Conservation (phyloP, 1,140 invertebrate species). For the Hestina assimilis region DNA sequence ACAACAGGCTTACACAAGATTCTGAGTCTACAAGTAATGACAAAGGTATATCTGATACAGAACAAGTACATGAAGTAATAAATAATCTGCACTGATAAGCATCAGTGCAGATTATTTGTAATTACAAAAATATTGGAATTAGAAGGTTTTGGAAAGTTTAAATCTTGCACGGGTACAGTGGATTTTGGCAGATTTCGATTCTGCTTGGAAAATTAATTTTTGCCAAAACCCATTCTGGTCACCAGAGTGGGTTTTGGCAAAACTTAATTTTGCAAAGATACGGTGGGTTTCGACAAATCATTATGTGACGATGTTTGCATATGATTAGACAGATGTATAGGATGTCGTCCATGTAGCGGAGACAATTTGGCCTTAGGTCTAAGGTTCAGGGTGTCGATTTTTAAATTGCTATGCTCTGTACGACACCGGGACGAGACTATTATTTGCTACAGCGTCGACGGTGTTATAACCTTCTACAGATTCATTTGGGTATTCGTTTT, state of each 20-base stretch:
- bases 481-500: not conserved
- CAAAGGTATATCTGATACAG: constrained; percentile 21
- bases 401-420: not conserved
- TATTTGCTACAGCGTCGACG: not conserved
- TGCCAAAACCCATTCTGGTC: too few species aligned
- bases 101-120: constrained; percentile 21
- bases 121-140: constrained; percentile 23
- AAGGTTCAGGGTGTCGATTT: not conserved
- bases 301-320: too few species aligned
- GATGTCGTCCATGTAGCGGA: not conserved
- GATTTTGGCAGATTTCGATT: too few species aligned
- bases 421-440: constrained; percentile 4
- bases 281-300: too few species aligned
- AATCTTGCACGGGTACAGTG: not conserved
- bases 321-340: too few species aligned
- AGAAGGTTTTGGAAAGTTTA: not conserved
- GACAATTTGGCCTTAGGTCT: not conserved
- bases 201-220: too few species aligned
- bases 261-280: not conserved
- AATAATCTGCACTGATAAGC: constrained; percentile 8
- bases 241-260: not conserved
- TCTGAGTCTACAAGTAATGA: constrained; percentile 34
- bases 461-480: not conserved
- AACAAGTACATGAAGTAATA: constrained; percentile 27
- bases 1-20: constrained; percentile 21